Evolutionary conservation across 2,113 vertebrate genomes (phyloP).

Genomic region (Hirundichthys speculiger): DNA sequence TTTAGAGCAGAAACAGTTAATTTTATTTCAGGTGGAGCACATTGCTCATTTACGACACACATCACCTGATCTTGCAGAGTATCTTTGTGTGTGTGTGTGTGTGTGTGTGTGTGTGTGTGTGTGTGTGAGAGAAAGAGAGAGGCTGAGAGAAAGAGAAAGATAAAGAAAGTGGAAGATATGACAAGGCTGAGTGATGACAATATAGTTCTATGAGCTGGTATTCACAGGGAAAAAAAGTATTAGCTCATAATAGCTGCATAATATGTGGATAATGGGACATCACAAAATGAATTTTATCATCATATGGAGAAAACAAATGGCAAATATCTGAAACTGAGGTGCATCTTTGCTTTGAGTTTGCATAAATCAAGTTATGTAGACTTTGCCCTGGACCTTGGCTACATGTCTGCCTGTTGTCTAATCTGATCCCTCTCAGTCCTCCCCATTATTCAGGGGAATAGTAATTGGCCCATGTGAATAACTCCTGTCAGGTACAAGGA

Average conservation of each 20-base stretch:
- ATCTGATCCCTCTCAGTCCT: constrained; percentile 2
- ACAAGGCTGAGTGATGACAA: constrained; percentile 50
- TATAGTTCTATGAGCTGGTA: constrained; percentile 43
- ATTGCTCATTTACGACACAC: too few species aligned
- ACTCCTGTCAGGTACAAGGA: constrained; percentile 51
- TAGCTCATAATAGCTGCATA: constrained; percentile 20
- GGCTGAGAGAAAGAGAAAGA: background rate
- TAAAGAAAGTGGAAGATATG: constrained; percentile 39
- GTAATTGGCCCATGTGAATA: constrained; percentile 45
- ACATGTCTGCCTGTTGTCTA: constrained; percentile 17
- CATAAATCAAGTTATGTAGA: too few species aligned
- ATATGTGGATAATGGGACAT: constrained; percentile 34
- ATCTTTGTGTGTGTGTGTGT: too few species aligned
- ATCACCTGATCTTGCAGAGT: too few species aligned
- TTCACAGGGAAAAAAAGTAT: constrained; percentile 19
- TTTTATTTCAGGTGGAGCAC: too few species aligned
- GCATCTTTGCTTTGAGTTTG: background rate
- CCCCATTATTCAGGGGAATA: constrained; percentile 19
- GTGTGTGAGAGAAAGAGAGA: too few species aligned
- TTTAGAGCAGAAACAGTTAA: too few species aligned
- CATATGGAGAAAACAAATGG: constrained; percentile 19
- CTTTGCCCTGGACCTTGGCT: constrained; percentile 1
- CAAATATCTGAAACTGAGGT: constrained; percentile 8
- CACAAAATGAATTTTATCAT: constrained; percentile 36
- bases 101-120: too few species aligned